These are phyloP conservation scores for Omphaloscelis lunosa DNA, from an alignment of 2,888 invertebrate genomes.

Conservation along the genomic window DNA sequence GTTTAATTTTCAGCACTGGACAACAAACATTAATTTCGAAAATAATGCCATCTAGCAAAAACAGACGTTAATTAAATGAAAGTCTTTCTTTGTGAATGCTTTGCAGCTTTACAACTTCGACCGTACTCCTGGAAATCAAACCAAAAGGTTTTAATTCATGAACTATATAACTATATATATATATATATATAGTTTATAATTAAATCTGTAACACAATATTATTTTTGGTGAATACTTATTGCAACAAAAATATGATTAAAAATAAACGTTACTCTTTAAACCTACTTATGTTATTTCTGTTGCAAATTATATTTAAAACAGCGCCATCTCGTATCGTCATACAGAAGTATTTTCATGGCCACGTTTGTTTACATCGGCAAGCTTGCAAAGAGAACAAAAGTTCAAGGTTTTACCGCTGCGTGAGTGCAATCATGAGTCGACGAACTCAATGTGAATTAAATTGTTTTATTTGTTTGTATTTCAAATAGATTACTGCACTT, in stretches of 20 bases:
- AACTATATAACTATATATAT: too few relatives aligned
- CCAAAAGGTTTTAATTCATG: too few relatives aligned
- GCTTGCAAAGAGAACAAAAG: slow-evolving; percentile 68
- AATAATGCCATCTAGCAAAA: slow-evolving; percentile 42
- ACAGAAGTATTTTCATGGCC: slow-evolving; percentile 79
- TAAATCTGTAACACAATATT: background rate
- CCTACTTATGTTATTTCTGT: background rate
- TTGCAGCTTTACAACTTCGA: background rate
- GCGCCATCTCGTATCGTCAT: slow-evolving; percentile 77
- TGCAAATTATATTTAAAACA: slow-evolving; percentile 24
- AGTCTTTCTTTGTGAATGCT: background rate
- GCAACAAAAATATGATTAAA: background rate
- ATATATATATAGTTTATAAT: accelerated
- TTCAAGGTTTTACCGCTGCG: slow-evolving; percentile 76
- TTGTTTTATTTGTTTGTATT: slow-evolving; percentile 63
- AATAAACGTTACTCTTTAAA: background rate
- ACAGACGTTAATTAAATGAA: slow-evolving; percentile 4
- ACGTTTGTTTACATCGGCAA: slow-evolving; percentile 79
- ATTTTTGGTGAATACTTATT: background rate
- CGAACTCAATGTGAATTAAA: slow-evolving; percentile 67
- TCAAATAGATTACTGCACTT: slow-evolving; percentile 18
- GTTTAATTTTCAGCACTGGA: too few relatives aligned
- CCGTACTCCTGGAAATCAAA: background rate
- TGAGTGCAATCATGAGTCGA: slow-evolving; percentile 61
- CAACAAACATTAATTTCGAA: background rate